Percentiles rank a stretch among this genome's conserved stretches.
Conservation (phyloP, 2,888 invertebrate species). For the Heteropelma amictum region DNA sequence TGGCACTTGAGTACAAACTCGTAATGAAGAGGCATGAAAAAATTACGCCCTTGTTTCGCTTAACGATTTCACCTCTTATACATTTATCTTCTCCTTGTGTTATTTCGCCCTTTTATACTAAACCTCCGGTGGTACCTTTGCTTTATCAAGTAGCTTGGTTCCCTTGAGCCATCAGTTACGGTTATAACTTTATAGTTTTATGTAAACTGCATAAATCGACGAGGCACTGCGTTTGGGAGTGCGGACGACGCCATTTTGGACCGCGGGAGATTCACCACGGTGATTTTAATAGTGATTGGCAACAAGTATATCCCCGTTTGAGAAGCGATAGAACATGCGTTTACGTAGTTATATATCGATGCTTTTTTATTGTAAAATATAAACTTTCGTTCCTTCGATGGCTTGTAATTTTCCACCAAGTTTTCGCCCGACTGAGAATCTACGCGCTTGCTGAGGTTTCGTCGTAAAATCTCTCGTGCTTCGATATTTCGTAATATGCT, state of each 20-base stretch:
- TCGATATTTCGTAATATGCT: too few relatives aligned
- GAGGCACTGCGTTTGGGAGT: not conserved
- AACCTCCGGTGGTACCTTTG: conserved; percentile 9
- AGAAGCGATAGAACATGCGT: conserved; percentile 28
- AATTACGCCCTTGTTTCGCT: conserved; percentile 47
- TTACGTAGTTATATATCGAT: not conserved
- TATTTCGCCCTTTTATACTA: conserved; percentile 5
- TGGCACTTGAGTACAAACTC: conserved; percentile 66
- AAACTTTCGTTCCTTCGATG: too few relatives aligned
- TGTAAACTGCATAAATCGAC: conserved; percentile 77
- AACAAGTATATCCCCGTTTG: conserved; percentile 57
- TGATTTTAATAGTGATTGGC: conserved; percentile 76
- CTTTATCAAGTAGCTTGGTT: conserved; percentile 24
- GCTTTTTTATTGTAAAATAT: too few relatives aligned
- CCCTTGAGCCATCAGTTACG: conserved; percentile 63
- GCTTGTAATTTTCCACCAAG: not conserved
- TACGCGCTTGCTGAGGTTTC: too few relatives aligned
- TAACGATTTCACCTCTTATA: conserved; percentile 44
- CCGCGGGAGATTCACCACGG: conserved; percentile 46
- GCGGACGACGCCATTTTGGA: conserved; percentile 32
- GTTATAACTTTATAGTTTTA: conserved; percentile 77
- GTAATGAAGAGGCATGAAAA: conserved; percentile 47
- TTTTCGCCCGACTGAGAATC: too few relatives aligned
- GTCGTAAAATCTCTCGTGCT: too few relatives aligned
- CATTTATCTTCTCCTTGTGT: conserved; percentile 2